Conservation (phyloP, 2,888 invertebrate genomes). For the Drosophila phalerata region DNA sequence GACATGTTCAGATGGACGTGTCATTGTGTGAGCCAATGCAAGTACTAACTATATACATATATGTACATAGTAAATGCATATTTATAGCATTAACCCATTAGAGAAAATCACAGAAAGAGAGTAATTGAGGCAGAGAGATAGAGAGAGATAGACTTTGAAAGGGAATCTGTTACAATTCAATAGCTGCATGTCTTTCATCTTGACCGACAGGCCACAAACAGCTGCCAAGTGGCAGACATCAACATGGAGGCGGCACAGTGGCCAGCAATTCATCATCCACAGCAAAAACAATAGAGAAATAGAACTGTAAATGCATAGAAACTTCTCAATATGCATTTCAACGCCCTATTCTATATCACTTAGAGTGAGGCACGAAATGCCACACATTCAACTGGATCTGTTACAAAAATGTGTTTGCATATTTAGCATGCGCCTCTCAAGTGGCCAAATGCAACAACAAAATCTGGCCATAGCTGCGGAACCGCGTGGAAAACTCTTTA, state of each 20-base stretch:
- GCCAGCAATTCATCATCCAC: slow-evolving; percentile 65
- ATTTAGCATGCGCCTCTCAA: slow-evolving; percentile 73
- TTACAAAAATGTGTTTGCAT: slow-evolving; percentile 72
- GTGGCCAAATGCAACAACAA: slow-evolving; percentile 49
- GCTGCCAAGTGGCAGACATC: slow-evolving; percentile 60
- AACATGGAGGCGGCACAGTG: slow-evolving; percentile 28
- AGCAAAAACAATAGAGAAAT: slow-evolving; percentile 30
- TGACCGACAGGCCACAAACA: slow-evolving; percentile 62
- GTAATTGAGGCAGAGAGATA: neutral
- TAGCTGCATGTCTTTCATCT: slow-evolving; percentile 72
- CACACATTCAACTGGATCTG: slow-evolving; percentile 62
- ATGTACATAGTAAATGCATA: slow-evolving; percentile 35
- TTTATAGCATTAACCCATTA: slow-evolving; percentile 69
- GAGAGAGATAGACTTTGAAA: slow-evolving; percentile 5
- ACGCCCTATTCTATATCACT: slow-evolving; percentile 70
- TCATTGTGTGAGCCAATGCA: slow-evolving; percentile 67
- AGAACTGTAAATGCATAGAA: slow-evolving; percentile 8
- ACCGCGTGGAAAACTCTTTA: slow-evolving; percentile 3
- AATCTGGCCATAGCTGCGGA: slow-evolving; percentile 4
- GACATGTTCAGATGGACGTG: slow-evolving; percentile 54
- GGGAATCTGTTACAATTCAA: slow-evolving; percentile 66
- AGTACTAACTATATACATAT: slow-evolving; percentile 20
- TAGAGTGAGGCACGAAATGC: slow-evolving; percentile 58
- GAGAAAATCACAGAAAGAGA: slow-evolving; percentile 6
- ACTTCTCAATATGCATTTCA: slow-evolving; percentile 58